These are phyloP conservation scores for Cephalopterus ornatus DNA, from an alignment of 2,113 vertebrate species.

Conservation along the genomic window DNA sequence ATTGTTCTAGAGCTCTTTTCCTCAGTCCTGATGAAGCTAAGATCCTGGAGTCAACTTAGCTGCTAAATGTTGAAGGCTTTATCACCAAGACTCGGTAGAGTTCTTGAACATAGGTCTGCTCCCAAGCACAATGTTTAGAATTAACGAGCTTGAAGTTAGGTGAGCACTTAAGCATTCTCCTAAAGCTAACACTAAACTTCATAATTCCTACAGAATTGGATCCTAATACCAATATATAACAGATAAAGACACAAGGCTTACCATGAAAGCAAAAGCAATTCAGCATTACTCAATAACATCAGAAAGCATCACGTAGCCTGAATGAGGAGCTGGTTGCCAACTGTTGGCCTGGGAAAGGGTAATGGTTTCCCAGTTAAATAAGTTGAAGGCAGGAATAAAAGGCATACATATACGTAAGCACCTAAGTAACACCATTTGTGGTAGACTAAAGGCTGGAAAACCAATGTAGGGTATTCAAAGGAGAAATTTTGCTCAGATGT, in stretches of 20 bases:
- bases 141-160: not conserved
- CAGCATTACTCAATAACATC: rapidly evolving
- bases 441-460: not conserved
- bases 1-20: not conserved
- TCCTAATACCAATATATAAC: not conserved
- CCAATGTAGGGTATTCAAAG: not conserved
- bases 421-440: not conserved
- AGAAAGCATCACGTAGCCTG: not conserved
- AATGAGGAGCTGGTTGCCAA: not conserved
- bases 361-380: not conserved
- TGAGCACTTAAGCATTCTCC: not conserved
- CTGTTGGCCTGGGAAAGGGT: not conserved
- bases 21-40: not conserved
- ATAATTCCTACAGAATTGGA: not conserved
- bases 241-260: not conserved
- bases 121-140: not conserved
- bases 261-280: not conserved
- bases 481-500: not conserved
- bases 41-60: not conserved
- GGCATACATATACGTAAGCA: not conserved
- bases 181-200: not conserved
- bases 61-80: not conserved
- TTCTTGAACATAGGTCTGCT: not conserved
- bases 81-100: not conserved
- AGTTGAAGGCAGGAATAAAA: not conserved